Base-by-base conservation (phyloP, 2,113 vertebrate genomes). In the Campylomormyrus numenius region DNA sequence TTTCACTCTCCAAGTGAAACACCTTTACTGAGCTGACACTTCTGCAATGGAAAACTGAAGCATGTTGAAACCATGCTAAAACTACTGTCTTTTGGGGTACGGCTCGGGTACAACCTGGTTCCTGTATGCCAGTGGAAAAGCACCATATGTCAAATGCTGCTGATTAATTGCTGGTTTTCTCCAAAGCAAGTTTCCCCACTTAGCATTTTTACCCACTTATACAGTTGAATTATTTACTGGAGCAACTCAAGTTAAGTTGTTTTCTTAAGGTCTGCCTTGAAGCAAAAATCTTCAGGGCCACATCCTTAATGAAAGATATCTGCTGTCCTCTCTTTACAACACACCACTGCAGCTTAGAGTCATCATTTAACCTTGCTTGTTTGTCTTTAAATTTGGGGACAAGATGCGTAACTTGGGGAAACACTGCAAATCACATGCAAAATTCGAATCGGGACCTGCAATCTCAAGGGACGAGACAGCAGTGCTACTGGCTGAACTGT, bases 151-250 rank as follows among this genome's bases (percentile, higher is more conserved):
- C 27, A 31, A 13, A 70, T 27, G 62, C 62, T 19, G 74, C 35
- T 19, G 35, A 42, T 80, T 13, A 80, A 80, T 0, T 42, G 15
- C 2, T 42, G 35, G 13, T 42, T 80, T 80, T 80, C 31, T 80
- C 74, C 35, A 39, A 80, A 42, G 31, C 74, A 77, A 19, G 10
- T 70, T 31, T 77, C 15, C 53, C 53, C 53, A 56, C 53, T 56
- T 56, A 56, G 53, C 35, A 80, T 42, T 19, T 80, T 80, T 19
- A 39, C 35, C 74, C 6, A 42, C 6, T 80, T 80, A 42, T 17
- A 42, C 35, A 80, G 35, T 17, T 42, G 35, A 80, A 19, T 80
- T 6, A 77, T 39, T 80, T 8, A 85, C 94, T 88, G 93, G 93
- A 39, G 91, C 91, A 66, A 90, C 90, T 90, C 35, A 39, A 77